Percentiles rank a stretch among this genome's conserved stretches.
Conservation (phyloP, 2,888 invertebrate species). For the Tenthredo notha region DNA sequence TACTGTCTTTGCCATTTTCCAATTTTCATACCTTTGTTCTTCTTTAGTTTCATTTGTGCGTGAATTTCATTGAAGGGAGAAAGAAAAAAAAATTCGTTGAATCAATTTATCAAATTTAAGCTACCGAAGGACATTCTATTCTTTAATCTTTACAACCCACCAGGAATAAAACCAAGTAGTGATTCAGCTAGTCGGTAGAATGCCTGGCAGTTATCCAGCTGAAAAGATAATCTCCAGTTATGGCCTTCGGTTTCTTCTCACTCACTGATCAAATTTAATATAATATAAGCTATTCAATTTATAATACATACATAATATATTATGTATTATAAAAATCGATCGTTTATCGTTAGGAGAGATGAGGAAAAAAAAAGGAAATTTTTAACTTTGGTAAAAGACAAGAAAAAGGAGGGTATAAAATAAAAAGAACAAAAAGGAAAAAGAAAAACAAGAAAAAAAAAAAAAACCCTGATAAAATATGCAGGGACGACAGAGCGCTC, state of each 20-base stretch:
- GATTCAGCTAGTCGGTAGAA: not conserved
- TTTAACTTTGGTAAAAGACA: too few relatives aligned
- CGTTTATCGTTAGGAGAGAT: too few relatives aligned
- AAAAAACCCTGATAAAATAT: not conserved
- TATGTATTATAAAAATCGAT: not conserved
- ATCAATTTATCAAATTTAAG: not conserved
- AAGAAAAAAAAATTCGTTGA: not conserved
- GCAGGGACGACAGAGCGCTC: not conserved
- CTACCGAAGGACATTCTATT: not conserved
- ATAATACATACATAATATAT: too few relatives aligned
- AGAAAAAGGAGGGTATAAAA: too few relatives aligned
- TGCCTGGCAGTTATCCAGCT: conserved; percentile 25
- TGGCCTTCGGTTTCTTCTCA: not conserved
- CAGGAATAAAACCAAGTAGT: not conserved
- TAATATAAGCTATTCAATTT: not conserved
- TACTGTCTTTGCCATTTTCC: too few relatives aligned
- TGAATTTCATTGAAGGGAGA: too few relatives aligned
- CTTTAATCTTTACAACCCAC: not conserved
- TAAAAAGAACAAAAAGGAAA: not conserved
- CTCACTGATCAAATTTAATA: not conserved
- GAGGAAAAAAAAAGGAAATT: too few relatives aligned
- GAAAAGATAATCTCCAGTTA: not conserved
- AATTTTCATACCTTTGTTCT: too few relatives aligned
- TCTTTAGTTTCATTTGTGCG: too few relatives aligned
- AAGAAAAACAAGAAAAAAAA: not conserved